Base-by-base conservation (phyloP, 2,113 vertebrate species). In the Cebus imitator region DNA sequence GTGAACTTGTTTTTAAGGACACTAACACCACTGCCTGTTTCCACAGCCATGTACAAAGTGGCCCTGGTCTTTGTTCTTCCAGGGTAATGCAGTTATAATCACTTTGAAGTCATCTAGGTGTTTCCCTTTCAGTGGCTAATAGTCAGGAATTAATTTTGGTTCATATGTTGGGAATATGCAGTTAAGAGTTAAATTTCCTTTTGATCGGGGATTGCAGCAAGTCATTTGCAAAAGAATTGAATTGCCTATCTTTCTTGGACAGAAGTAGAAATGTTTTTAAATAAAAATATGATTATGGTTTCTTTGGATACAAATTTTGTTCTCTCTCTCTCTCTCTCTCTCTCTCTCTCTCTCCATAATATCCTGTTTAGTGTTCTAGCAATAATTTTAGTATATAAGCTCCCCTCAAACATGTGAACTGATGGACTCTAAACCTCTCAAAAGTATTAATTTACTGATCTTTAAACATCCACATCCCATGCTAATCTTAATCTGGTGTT, bases 191-290 rank as follows among this genome's bases (percentile, higher is more conserved):
- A 55, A 80, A 80, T 25, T 40, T 18, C 78, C 35, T 93, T 90
- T 87, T 45, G 21, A 78, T 68, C 7, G 27, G 20, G 32, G 2
- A 70, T 48, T 3, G 13, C 40, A 82, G 2, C 48, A 90, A 94
- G 40, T 96, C 58, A 95, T 52, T 91, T 86, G 32, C n/a, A 87
- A 86, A 8, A 9, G 45, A 92, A 89, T 18, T 64, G 72, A 89
- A 64, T 20, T 78, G 50, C 5, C 16, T 93, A 18, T 64, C 23
- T 85, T 89, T 96, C 86, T 82, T 88, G 23, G 84, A 85, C 30
- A 92, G 91, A 87, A 93, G 40, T 57, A 85, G 72, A 94, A 79
- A 48, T 72, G 1, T 87, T 97, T 96, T 94, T 25, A 48, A 11
- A 72, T 68, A 52, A 91, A 92, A 96, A 88, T 79, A 85, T 25